Evolutionary conservation across 2,888 invertebrate genomes (phyloP).

Genomic region (Acleris emargana): DNA sequence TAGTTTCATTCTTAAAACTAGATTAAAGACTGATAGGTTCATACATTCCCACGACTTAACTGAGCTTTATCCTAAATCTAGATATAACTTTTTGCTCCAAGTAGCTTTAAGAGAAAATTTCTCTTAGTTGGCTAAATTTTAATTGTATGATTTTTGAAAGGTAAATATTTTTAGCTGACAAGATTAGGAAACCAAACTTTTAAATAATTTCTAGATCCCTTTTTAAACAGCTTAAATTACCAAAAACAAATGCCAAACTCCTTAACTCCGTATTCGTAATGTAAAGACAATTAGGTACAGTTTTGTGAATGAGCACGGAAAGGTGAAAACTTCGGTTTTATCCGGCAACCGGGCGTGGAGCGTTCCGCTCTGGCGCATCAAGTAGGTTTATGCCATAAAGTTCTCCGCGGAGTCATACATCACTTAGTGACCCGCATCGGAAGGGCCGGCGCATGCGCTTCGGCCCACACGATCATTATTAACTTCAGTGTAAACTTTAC

Average conservation of each 20-base stretch:
- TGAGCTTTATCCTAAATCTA: no score
- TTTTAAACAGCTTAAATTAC: not conserved
- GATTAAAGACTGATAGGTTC: no score
- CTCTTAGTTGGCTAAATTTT: no score
- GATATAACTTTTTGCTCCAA: no score
- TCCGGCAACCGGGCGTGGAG: conserved; percentile 20
- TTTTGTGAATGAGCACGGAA: conserved; percentile 29
- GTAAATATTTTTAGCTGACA: no score
- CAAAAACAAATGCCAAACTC: not conserved
- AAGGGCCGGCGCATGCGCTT: conserved; percentile 47
- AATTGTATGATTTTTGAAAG: no score
- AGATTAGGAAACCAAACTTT: no score
- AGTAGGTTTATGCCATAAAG: conserved; percentile 38
- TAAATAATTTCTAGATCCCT: no score
- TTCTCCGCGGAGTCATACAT: conserved; percentile 51
- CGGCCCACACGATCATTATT: conserved; percentile 42
- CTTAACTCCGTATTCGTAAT: not conserved
- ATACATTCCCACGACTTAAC: no score
- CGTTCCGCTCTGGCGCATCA: conserved; percentile 49
- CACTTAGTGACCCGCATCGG: conserved; percentile 54
- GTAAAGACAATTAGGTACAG: conserved; percentile 27
- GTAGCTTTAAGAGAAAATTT: no score
- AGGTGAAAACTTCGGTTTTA: conserved; percentile 24
- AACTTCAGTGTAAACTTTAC: conserved; percentile 54
- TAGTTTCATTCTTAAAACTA: no score